These are phyloP conservation scores for Excalfactoria chinensis DNA, from an alignment of 2,113 vertebrate species.

Conservation along the genomic window DNA sequence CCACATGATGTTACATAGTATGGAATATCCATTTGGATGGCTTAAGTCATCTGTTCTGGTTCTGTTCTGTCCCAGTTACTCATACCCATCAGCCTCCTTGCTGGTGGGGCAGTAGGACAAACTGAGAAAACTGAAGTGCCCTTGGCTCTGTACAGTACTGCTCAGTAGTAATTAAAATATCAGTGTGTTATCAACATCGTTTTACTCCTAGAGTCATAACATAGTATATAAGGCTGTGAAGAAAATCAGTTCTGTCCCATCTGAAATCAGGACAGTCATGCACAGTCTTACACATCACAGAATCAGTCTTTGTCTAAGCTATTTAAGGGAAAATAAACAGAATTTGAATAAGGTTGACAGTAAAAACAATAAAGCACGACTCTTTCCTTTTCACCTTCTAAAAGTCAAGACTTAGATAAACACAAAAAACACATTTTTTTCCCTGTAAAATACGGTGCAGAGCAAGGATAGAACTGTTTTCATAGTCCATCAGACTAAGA, in stretches of 20 bases:
- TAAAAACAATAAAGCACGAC: neutral
- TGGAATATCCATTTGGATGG: neutral
- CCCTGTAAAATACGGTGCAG: neutral
- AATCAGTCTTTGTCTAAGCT: neutral
- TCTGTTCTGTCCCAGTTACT: neutral
- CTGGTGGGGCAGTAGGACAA: neutral
- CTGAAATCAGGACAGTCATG: neutral
- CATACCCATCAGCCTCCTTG: neutral
- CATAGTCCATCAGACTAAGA: neutral
- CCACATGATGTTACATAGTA: neutral
- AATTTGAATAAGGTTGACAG: neutral
- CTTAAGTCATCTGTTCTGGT: neutral
- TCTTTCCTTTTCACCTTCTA: conserved; percentile 4
- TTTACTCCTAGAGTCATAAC: neutral
- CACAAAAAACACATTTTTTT: neutral
- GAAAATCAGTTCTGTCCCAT: neutral
- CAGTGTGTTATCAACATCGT: no score
- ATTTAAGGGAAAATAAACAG: conserved; percentile 18
- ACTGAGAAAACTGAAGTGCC: neutral
- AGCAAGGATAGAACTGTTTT: neutral
- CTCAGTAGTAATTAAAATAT: no score
- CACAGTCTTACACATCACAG: neutral
- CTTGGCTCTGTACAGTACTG: no score
- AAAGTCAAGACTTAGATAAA: neutral
- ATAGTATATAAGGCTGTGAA: neutral